Conservation (phyloP, 2,113 vertebrate genomes). For the Actenoides hombroni region DNA sequence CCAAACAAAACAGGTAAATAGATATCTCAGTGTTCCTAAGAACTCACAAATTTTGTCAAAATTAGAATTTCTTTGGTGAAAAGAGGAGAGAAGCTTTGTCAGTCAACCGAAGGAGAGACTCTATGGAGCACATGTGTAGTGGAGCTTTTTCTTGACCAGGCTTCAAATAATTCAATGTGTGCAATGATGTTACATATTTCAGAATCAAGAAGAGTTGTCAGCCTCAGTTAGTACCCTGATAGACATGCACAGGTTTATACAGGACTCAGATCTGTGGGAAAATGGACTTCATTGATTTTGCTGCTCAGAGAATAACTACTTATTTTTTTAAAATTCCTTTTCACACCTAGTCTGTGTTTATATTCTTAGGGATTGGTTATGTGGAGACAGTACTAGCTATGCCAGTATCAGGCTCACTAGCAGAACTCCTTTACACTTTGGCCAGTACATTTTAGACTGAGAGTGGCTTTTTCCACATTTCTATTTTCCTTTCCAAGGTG, state of each 20-base stretch:
- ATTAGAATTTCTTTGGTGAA: background rate
- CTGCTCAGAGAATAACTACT: background rate
- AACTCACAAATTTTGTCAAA: background rate
- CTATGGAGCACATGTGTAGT: accelerated
- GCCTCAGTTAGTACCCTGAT: background rate
- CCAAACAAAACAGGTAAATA: background rate
- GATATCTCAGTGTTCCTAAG: accelerated
- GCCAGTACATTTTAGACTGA: background rate
- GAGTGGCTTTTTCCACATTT: background rate
- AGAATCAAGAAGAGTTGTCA: background rate
- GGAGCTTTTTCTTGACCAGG: background rate
- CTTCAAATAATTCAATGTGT: background rate
- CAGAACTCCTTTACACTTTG: background rate
- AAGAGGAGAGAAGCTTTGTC: background rate
- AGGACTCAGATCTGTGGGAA: background rate
- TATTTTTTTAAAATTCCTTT: background rate
- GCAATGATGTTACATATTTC: background rate
- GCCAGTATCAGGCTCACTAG: background rate
- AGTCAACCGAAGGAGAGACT: background rate
- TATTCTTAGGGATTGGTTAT: background rate
- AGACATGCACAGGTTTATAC: background rate
- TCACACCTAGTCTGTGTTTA: background rate
- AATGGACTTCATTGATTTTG: background rate
- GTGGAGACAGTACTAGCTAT: background rate
- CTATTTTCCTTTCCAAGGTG: background rate